Evolutionary conservation across 2,113 vertebrate species (phyloP).

Genomic region (Eupsittula cactorum): DNA sequence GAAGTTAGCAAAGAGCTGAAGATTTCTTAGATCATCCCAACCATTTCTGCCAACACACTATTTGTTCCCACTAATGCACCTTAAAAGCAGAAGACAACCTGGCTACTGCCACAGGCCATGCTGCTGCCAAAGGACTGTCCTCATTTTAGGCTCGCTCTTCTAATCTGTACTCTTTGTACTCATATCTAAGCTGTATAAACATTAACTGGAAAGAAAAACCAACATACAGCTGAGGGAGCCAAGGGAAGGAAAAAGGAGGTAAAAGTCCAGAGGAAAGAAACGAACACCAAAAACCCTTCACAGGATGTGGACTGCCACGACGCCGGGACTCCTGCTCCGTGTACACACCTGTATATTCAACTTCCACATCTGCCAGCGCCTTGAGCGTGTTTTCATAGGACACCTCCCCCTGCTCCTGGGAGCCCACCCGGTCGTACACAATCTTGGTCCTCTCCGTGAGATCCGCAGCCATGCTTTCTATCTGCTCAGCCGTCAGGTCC

Average conservation of each 20-base stretch:
- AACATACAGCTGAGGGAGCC: not conserved
- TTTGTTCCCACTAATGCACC: not conserved
- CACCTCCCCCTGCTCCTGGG: conserved; percentile 76
- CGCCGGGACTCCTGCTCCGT: fast-evolving
- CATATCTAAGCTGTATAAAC: not conserved
- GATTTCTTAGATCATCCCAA: not conserved
- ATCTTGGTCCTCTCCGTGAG: conserved; percentile 85
- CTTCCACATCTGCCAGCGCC: conserved; percentile 89
- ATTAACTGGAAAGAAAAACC: not conserved
- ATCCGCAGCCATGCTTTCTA: conserved; percentile 75
- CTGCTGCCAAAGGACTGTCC: not conserved
- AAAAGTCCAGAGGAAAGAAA: not conserved
- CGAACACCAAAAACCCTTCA: not conserved
- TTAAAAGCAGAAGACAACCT: not conserved
- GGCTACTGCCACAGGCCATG: not conserved
- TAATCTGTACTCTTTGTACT: not conserved
- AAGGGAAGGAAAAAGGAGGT: not conserved
- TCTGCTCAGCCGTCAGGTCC: conserved; percentile 87
- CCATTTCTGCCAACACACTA: fast-evolving
- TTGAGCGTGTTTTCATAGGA: conserved; percentile 88
- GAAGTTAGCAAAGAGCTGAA: not conserved
- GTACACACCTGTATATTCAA: conserved; percentile 87
- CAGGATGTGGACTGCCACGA: fast-evolving
- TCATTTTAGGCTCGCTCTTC: not conserved
- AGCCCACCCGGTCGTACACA: conserved; percentile 89